A percentile compares a stretch with the other conserved stretches of the same genome.
phyloP scores from a whole-genome alignment of 2,888 invertebrate genomes.

The Crocallis elinguaria region DNA sequence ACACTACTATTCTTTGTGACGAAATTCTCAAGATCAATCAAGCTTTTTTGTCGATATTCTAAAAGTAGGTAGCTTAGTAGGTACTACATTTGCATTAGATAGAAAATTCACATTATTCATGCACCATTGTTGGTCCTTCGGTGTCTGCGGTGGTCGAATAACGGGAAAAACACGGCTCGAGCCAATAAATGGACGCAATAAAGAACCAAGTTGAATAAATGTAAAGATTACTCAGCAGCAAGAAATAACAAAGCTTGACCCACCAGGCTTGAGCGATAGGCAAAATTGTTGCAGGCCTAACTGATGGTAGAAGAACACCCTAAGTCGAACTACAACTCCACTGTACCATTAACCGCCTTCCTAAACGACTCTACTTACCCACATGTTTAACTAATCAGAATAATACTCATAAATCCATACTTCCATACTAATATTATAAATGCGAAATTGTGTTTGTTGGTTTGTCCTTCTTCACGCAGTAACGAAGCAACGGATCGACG shows the following conservation, averaged over 20 bases:
- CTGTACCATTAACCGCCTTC: slow-evolving; percentile 32
- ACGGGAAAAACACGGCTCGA: slow-evolving; percentile 57
- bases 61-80: too few relatives aligned
- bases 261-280: slow-evolving; percentile 30
- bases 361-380: slow-evolving; percentile 19
- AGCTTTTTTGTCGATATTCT: background rate
- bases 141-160: slow-evolving; percentile 47
- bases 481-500: too few relatives aligned
- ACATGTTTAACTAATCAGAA: slow-evolving; percentile 22
- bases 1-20: too few relatives aligned
- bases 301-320: slow-evolving; percentile 23
- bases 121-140: slow-evolving; percentile 37
- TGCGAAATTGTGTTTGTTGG: too few relatives aligned
- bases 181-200: slow-evolving; percentile 57
- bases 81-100: too few relatives aligned
- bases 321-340: slow-evolving; percentile 30
- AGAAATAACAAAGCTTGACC: slow-evolving; percentile 38
- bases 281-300: slow-evolving; percentile 32
- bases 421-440: too few relatives aligned
- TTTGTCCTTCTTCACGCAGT: too few relatives aligned
- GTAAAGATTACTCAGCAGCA: slow-evolving; percentile 30
- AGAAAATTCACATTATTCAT: slow-evolving; percentile 51
- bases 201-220: slow-evolving; percentile 53
- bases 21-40: too few relatives aligned
- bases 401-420: slow-evolving; percentile 17